Percentiles rank a stretch among this genome's conserved stretches.
phyloP scores from a whole-genome alignment of 2,113 vertebrate genomes.

The Hippocampus guttulatus region DNA sequence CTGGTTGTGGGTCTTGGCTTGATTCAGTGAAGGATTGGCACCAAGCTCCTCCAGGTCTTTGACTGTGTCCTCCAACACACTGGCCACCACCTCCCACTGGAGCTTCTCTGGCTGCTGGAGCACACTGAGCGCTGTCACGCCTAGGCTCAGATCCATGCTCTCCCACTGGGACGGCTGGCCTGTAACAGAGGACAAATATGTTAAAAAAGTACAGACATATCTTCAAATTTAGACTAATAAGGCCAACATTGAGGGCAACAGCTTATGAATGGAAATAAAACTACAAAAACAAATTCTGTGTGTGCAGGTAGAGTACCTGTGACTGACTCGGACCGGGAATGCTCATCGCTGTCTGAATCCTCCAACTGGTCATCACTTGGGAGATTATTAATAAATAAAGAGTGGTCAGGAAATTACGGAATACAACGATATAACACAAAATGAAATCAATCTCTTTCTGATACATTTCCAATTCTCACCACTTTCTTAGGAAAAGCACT shows the following conservation, averaged over 20 bases:
- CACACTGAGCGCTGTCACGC: slow-evolving; percentile 90
- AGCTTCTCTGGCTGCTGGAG: slow-evolving; percentile 98
- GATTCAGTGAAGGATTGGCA: slow-evolving; percentile 84
- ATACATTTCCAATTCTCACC: neutral
- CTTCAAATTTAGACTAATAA: neutral
- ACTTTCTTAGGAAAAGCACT: neutral
- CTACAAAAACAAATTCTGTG: neutral
- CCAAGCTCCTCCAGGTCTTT: slow-evolving; percentile 98
- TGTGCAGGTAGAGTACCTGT: slow-evolving; percentile 73
- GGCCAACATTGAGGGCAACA: neutral
- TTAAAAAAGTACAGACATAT: neutral
- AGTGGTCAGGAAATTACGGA: neutral
- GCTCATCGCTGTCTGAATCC: slow-evolving; percentile 98
- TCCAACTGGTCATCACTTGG: slow-evolving; percentile 95
- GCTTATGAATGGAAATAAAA: neutral
- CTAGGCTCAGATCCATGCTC: slow-evolving; percentile 90
- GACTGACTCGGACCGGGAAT: slow-evolving; percentile 96
- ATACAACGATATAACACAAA: slow-evolving; percentile 7
- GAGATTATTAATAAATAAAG: slow-evolving; percentile 4
- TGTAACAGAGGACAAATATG: slow-evolving; percentile 46
- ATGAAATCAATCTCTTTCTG: neutral
- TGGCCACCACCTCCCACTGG: slow-evolving; percentile 98
- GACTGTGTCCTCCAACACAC: slow-evolving; percentile 95
- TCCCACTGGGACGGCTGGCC: slow-evolving; percentile 93
- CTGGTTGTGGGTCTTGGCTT: slow-evolving; percentile 77